Base-by-base conservation (phyloP, 1,140 invertebrate species). In the Ceratitis capitata region DNA sequence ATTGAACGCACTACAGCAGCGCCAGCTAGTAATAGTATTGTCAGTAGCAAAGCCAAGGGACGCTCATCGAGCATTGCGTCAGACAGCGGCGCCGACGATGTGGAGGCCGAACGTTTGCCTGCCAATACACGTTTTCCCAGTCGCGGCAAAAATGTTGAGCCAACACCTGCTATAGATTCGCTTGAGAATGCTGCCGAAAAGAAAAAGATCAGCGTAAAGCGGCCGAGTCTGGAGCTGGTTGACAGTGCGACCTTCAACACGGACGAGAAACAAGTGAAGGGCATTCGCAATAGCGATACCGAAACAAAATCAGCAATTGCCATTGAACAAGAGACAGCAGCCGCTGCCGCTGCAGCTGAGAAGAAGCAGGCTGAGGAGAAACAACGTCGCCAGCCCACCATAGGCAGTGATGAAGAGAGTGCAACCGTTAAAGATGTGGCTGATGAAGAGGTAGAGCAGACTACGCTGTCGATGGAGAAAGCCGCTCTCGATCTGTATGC, bases 221-320 rank as follows among this genome's bases (percentile, higher is more conserved):
- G 96, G 85, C 95, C 96, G 26, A 95, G 94, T 87, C 92, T 96
- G 58, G 96, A 97, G 88, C 91, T 96, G 19, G 95, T 97, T 0
- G 96, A 97, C 89, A 95, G 95, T 86, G 95, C 94, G 84, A 96
- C 94, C 84, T 97, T 97, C 91, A 95, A 96, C 86, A 96, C 95
- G 0, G 94, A 96, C 87, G 94, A 94, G 49, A 93, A 94, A 53
- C 89, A 92, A 85, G 86, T 86, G 74, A 92, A 92, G 87, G 90
- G 89, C 0, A 87, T 87, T 0, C 88, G 89, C 51, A 91, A 89
- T 53, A 86, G 88, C 19, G 91, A 92, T 58, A 91, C 87, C 61
- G 91, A 92, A 29, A 87, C 91, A 16, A 91, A 89, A 49, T 88
- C 89, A 0, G 88, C 89, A 4, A 88, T 89, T 69, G 88, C 88